A percentile compares a stretch with the other conserved stretches of the same genome.
phyloP scores from a whole-genome alignment of 2,797 vertebrate species.

The Notolabrus celidotus region DNA sequence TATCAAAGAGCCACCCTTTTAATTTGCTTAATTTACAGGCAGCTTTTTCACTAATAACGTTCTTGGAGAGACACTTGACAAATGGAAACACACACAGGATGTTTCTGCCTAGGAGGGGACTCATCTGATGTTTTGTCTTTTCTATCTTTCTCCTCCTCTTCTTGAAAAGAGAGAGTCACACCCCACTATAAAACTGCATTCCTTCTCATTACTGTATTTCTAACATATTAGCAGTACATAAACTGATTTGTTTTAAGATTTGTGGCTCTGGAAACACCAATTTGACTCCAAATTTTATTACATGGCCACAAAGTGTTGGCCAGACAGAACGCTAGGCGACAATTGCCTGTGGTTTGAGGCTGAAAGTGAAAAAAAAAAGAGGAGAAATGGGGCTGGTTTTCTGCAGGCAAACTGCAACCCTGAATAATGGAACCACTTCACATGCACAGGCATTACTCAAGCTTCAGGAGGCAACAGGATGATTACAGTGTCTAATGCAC shows the following conservation, averaged over 20 bases:
- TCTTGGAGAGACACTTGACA: constrained; percentile 84
- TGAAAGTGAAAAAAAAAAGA: constrained; percentile 34
- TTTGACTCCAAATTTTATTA: constrained; percentile 78
- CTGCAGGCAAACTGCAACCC: constrained; percentile 34
- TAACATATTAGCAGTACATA: constrained; percentile 84
- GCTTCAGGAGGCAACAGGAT: constrained; percentile 36
- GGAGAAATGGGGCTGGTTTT: constrained; percentile 46
- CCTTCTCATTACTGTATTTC: constrained; percentile 72
- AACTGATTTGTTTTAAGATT: constrained; percentile 85
- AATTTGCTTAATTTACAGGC: constrained; percentile 83
- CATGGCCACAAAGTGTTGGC: constrained; percentile 67
- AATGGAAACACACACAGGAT: constrained; percentile 78
- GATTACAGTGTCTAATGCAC: constrained; percentile 30
- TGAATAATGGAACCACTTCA: constrained; percentile 59
- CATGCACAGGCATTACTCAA: constrained; percentile 50
- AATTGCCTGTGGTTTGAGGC: constrained; percentile 77
- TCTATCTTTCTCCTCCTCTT: not conserved
- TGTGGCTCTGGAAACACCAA: constrained; percentile 79
- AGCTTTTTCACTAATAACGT: constrained; percentile 79
- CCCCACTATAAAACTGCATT: constrained; percentile 66
- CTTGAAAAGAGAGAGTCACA: constrained; percentile 54
- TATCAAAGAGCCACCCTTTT: constrained; percentile 77
- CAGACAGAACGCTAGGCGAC: constrained; percentile 69
- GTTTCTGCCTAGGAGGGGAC: constrained; percentile 70
- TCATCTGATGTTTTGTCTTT: constrained; percentile 48